Percentiles rank a stretch among this genome's conserved stretches.
These are phyloP conservation scores for Tetropium fuscum DNA, from an alignment of 2,888 invertebrate species.

Conservation along the genomic window DNA sequence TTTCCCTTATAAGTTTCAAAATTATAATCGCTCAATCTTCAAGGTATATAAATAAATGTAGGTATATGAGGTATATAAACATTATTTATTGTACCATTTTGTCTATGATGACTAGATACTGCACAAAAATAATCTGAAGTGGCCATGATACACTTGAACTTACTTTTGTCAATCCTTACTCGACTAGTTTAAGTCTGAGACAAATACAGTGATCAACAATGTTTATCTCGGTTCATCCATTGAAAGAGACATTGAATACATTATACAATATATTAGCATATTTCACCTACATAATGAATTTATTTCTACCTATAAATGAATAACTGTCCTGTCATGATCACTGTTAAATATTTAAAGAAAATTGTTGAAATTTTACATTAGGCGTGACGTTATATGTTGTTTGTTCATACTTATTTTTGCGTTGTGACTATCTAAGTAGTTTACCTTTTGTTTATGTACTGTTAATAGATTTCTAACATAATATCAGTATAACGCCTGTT, in stretches of 20 bases:
- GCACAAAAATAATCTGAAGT: conserved; percentile 37
- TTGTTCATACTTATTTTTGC: conserved; percentile 25
- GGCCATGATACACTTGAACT: conserved; percentile 38
- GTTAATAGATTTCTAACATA: too few relatives aligned
- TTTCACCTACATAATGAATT: conserved; percentile 13
- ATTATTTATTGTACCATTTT: conserved; percentile 28
- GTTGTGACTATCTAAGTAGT: background rate
- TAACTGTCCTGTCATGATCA: background rate
- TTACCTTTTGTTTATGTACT: background rate
- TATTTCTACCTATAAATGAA: conserved; percentile 5
- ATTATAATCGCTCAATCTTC: too few relatives aligned
- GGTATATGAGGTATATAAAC: too few relatives aligned
- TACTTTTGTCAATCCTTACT: conserved; percentile 56
- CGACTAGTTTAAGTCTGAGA: conserved; percentile 63
- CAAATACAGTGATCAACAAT: conserved; percentile 26
- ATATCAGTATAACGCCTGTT: too few relatives aligned
- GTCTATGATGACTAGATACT: conserved; percentile 54
- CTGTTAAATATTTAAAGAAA: conserved; percentile 9
- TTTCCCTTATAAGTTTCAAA: too few relatives aligned
- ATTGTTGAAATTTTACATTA: conserved; percentile 15
- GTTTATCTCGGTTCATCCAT: background rate
- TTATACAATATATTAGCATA: conserved; percentile 4
- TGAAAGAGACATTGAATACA: background rate
- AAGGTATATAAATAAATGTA: too few relatives aligned
- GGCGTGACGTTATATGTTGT: conserved; percentile 2